These are phyloP conservation scores for Lasioglossum vierecki DNA, from an alignment of 2,888 invertebrate genomes.

Conservation along the genomic window DNA sequence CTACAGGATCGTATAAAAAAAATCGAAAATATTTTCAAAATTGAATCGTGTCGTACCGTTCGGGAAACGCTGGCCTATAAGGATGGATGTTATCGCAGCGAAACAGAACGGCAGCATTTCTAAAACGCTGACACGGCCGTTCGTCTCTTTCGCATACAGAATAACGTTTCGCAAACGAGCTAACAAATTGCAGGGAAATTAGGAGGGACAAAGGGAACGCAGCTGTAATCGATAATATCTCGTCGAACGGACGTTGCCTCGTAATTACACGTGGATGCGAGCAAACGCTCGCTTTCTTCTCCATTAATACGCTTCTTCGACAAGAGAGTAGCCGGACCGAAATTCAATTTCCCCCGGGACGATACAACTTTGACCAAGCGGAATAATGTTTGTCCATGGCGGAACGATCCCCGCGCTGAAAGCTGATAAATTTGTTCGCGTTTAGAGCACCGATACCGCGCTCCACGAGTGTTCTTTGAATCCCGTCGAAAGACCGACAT, in stretches of 20 bases:
- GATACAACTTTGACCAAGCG: slow-evolving; percentile 51
- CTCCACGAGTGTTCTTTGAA: slow-evolving; percentile 16
- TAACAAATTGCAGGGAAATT: slow-evolving; percentile 39
- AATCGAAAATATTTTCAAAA: not conserved
- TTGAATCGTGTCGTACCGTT: not conserved
- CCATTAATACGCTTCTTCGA: slow-evolving; percentile 46
- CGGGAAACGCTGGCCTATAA: not conserved
- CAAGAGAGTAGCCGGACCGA: slow-evolving; percentile 8
- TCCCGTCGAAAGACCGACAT: not conserved
- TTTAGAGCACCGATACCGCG: not conserved
- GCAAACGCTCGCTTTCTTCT: slow-evolving; percentile 35
- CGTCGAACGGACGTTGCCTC: not conserved
- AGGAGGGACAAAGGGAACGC: slow-evolving; percentile 25
- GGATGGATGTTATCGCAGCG: not conserved
- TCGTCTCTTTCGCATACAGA: not conserved
- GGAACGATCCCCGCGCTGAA: slow-evolving; percentile 44
- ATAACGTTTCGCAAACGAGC: slow-evolving; percentile 1
- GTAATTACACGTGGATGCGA: slow-evolving; percentile 33
- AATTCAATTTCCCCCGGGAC: slow-evolving; percentile 41
- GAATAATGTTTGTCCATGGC: slow-evolving; percentile 56
- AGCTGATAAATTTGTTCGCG: slow-evolving; percentile 40
- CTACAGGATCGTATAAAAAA: too few species aligned
- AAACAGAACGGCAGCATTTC: not conserved
- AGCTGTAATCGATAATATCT: slow-evolving; percentile 44
- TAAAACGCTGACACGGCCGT: not conserved